phyloP scores from a whole-genome alignment of 2,113 vertebrate genomes.

The Istiophorus platypterus region DNA sequence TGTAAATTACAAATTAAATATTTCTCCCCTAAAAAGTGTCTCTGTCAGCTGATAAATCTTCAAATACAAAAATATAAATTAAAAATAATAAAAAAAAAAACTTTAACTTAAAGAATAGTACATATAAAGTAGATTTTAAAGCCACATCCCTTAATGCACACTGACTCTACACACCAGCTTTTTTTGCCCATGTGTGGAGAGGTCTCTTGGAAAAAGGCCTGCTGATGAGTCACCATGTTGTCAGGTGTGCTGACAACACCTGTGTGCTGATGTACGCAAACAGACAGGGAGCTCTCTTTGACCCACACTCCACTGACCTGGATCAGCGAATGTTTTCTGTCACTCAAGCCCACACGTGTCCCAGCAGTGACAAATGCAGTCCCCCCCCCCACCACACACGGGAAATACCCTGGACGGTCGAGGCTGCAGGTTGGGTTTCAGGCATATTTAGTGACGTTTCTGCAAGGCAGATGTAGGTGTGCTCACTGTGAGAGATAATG shows the following conservation, averaged over 20 bases:
- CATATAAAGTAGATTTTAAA: neutral
- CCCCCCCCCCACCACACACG: no score
- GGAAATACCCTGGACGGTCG: constrained; percentile 52
- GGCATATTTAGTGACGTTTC: constrained; percentile 30
- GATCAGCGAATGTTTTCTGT: constrained; percentile 70
- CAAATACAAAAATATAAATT: no score
- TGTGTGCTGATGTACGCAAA: constrained; percentile 68
- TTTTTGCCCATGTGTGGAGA: constrained; percentile 47
- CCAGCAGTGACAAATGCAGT: constrained; percentile 58
- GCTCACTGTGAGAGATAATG: constrained; percentile 44
- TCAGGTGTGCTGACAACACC: constrained; percentile 55
- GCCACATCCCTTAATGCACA: neutral
- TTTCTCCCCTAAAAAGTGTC: neutral
- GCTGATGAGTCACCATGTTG: constrained; percentile 73
- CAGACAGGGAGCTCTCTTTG: constrained; percentile 68
- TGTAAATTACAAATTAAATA: constrained; percentile 2
- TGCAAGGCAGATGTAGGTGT: constrained; percentile 16
- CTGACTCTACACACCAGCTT: constrained; percentile 9
- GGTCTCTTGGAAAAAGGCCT: constrained; percentile 65
- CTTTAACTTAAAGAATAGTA: neutral
- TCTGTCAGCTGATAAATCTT: neutral
- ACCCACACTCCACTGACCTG: constrained; percentile 75
- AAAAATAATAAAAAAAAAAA: neutral
- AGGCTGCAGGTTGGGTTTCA: constrained; percentile 39
- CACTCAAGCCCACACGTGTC: constrained; percentile 65